Percentiles rank a stretch among this genome's conserved stretches.
Evolutionary conservation across 2,888 invertebrate species (phyloP).

Genomic region (Cryptus armator): DNA sequence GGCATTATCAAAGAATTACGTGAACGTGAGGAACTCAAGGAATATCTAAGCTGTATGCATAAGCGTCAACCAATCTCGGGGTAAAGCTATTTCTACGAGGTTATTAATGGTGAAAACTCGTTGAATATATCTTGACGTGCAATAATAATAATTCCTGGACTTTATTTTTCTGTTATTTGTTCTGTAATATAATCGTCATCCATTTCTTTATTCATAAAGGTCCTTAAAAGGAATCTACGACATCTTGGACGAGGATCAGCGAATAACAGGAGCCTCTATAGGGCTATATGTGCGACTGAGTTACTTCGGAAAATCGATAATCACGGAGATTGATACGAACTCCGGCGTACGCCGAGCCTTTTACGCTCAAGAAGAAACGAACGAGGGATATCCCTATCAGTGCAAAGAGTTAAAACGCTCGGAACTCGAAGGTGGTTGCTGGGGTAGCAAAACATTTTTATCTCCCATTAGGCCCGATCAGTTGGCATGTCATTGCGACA

Average conservation of each 20-base stretch:
- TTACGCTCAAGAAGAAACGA: constrained; percentile 77
- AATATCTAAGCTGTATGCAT: constrained; percentile 72
- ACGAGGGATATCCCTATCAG: constrained; percentile 75
- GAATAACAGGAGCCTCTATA: constrained; percentile 70
- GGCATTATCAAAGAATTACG: constrained; percentile 77
- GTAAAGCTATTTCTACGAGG: constrained; percentile 40
- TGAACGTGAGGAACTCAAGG: constrained; percentile 74
- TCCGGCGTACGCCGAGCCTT: constrained; percentile 67
- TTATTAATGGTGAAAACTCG: not conserved
- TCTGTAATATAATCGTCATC: not conserved
- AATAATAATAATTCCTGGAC: not conserved
- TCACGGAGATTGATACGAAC: constrained; percentile 77
- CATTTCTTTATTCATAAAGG: constrained; percentile 62
- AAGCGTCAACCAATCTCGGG: constrained; percentile 78
- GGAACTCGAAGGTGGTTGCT: constrained; percentile 71
- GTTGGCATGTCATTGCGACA: constrained; percentile 67
- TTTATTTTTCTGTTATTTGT: not conserved
- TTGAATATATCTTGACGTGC: not conserved
- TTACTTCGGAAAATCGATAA: constrained; percentile 78
- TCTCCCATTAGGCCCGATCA: constrained; percentile 55
- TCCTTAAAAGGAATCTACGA: constrained; percentile 75
- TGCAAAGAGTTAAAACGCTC: constrained; percentile 73
- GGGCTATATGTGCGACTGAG: constrained; percentile 78
- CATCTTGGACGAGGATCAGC: constrained; percentile 71
- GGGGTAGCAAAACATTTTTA: constrained; percentile 69